Evolutionary conservation across 2,888 invertebrate genomes (phyloP).

Genomic region (Aradus depressus): DNA sequence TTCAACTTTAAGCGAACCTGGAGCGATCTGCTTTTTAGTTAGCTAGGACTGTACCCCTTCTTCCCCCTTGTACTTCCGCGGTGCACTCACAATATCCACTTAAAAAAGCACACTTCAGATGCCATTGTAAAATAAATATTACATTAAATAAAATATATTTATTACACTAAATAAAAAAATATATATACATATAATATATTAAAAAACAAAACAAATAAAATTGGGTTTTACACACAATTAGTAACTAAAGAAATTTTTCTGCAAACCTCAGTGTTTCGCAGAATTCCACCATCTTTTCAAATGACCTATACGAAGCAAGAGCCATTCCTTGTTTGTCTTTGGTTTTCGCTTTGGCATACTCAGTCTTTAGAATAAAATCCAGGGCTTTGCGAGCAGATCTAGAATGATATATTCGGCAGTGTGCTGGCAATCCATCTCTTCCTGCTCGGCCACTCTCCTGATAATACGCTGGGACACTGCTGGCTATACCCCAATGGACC

Average conservation of each 20-base stretch:
- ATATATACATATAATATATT: too few species aligned
- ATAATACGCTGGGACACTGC: constrained; percentile 91
- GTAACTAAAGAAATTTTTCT: constrained; percentile 35
- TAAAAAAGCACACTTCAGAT: too few species aligned
- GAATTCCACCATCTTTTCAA: constrained; percentile 72
- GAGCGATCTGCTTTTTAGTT: too few species aligned
- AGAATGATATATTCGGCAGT: constrained; percentile 86
- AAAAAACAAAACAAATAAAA: not conserved
- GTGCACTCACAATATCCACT: too few species aligned
- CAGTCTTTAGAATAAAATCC: constrained; percentile 63
- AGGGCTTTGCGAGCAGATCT: constrained; percentile 69
- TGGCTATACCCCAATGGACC: constrained; percentile 91
- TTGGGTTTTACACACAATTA: not conserved
- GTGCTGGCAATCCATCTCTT: constrained; percentile 79
- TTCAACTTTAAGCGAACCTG: too few species aligned
- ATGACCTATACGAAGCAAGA: constrained; percentile 51
- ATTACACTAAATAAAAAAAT: constrained; percentile 1
- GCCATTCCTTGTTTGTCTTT: constrained; percentile 47
- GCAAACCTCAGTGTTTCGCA: constrained; percentile 64
- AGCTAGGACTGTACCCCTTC: too few species aligned
- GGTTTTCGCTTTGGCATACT: constrained; percentile 49
- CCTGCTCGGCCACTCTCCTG: constrained; percentile 95
- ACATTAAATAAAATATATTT: not conserved
- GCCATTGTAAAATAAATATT: too few species aligned
- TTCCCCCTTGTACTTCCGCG: too few species aligned